These are phyloP conservation scores for Nezara viridula DNA, from an alignment of 2,888 invertebrate genomes.

Conservation along the genomic window DNA sequence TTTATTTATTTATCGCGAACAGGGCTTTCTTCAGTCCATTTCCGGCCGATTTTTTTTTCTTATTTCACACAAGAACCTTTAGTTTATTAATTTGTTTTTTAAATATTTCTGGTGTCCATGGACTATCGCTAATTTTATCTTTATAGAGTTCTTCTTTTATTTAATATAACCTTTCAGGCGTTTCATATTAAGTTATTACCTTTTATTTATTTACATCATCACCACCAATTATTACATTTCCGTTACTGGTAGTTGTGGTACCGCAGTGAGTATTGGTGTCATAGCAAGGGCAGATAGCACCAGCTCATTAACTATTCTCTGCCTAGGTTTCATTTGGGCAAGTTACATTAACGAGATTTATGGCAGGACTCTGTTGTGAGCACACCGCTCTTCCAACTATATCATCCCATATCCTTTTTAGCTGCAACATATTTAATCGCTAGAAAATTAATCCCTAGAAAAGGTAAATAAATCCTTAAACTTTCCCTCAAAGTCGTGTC, in stretches of 20 bases:
- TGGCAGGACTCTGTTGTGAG: not conserved
- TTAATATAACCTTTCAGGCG: no score
- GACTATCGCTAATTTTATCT: no score
- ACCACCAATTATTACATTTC: not conserved
- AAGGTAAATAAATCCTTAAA: not conserved
- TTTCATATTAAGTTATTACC: no score
- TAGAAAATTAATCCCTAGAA: not conserved
- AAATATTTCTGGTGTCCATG: no score
- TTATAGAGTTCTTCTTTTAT: no score
- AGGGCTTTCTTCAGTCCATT: no score
- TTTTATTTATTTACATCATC: no score
- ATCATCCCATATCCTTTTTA: not conserved
- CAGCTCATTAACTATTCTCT: not conserved
- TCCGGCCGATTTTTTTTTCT: no score
- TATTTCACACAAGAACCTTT: no score
- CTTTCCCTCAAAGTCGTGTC: not conserved
- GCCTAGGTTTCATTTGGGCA: not conserved
- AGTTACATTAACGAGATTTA: constrained; percentile 21
- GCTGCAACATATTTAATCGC: not conserved
- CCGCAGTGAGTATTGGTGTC: not conserved
- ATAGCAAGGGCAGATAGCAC: not conserved
- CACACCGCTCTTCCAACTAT: not conserved
- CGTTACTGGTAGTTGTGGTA: not conserved
- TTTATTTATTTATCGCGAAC: no score
- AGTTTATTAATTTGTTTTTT: no score